Conservation (phyloP, 2,797 vertebrate species). For the Smutsia gigantea region DNA sequence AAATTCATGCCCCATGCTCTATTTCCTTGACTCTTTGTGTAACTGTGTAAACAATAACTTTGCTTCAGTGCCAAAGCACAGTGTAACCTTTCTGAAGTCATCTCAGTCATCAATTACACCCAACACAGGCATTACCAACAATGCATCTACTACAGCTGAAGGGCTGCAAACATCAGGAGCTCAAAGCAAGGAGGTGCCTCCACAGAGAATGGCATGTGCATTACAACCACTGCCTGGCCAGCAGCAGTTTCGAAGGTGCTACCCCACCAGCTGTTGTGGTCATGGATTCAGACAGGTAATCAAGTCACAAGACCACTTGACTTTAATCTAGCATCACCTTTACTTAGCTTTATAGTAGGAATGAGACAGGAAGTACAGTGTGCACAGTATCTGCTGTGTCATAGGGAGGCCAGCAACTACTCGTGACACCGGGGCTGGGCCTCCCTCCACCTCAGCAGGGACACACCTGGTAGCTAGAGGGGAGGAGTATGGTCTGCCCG, state of each 20-base stretch:
- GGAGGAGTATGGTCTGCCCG: background rate
- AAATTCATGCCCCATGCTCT: slow-evolving; percentile 32
- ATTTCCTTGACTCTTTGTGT: slow-evolving; percentile 43
- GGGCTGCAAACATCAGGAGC: background rate
- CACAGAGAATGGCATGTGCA: background rate
- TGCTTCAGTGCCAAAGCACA: slow-evolving; percentile 27
- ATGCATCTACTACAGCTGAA: background rate
- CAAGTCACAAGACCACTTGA: background rate
- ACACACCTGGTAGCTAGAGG: background rate
- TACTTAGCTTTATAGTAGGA: background rate
- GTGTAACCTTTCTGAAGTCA: slow-evolving; percentile 50
- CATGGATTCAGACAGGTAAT: background rate
- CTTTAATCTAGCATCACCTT: background rate
- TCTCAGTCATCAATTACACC: slow-evolving; percentile 39
- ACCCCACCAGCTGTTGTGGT: background rate
- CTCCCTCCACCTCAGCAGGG: background rate
- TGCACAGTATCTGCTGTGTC: background rate
- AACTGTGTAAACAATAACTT: slow-evolving; percentile 17
- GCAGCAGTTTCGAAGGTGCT: background rate
- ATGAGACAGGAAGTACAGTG: background rate
- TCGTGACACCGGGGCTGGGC: background rate
- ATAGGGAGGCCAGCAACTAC: background rate
- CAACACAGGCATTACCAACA: background rate
- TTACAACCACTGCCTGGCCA: background rate
- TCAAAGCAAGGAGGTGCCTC: background rate